These are phyloP conservation scores for Rhegmatorhina hoffmannsi DNA, from an alignment of 2,113 vertebrate genomes.

Conservation along the genomic window DNA sequence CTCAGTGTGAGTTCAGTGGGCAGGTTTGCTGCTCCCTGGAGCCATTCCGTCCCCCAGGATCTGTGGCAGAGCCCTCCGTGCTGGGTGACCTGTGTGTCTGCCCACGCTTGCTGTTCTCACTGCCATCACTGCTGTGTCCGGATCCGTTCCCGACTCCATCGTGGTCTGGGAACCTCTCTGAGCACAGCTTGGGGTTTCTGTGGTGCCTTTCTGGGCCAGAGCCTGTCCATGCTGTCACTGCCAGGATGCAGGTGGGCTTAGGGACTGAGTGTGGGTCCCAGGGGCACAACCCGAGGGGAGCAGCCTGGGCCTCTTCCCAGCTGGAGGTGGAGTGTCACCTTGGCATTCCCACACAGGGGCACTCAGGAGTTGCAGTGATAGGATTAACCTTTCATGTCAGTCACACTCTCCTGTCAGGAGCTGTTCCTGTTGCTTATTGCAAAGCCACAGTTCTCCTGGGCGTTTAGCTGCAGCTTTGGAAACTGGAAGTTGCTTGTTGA, in stretches of 20 bases:
- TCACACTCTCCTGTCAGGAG: neutral
- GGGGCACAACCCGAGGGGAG: rapidly evolving
- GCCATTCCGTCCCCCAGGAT: neutral
- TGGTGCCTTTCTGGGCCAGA: neutral
- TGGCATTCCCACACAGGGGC: neutral
- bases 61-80: neutral
- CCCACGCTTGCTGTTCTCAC: rapidly evolving
- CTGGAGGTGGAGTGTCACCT: neutral
- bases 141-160: neutral
- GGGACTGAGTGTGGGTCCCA: neutral
- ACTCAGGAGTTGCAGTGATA: neutral
- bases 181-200: neutral
- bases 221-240: rapidly evolving
- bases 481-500: neutral
- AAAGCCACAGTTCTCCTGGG: neutral
- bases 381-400: neutral
- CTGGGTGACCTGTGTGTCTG: neutral
- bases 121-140: neutral
- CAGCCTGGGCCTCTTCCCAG: neutral
- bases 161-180: neutral
- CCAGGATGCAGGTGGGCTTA: neutral
- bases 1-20: neutral
- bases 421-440: neutral
- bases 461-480: neutral
- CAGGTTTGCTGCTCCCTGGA: neutral